These are phyloP conservation scores for Branchellion lobata DNA, from an alignment of 2,888 invertebrate genomes.

Conservation along the genomic window DNA sequence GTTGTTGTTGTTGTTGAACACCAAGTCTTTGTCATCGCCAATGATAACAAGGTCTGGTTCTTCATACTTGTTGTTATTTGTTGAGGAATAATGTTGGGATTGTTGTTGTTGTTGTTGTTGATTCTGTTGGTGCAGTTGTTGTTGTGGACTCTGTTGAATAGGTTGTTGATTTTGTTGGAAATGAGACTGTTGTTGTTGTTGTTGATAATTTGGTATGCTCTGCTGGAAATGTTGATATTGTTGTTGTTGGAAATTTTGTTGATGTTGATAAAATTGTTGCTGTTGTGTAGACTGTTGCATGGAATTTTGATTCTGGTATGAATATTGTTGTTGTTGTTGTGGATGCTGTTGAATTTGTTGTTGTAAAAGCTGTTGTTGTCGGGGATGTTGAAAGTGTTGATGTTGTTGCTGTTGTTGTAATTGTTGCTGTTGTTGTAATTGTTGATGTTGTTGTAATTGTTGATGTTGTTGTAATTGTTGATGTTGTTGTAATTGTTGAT, in stretches of 20 bases:
- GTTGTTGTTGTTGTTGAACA: background rate
- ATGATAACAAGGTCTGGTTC: constrained; percentile 4
- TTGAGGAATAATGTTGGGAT: background rate
- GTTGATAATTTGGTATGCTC: background rate
- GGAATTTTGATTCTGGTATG: constrained; percentile 1
- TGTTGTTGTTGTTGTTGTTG: constrained; percentile 7
- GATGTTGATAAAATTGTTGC: background rate
- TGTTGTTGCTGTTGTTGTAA: background rate
- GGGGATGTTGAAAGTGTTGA: background rate
- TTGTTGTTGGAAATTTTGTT: constrained; percentile 3
- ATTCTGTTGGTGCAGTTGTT: background rate
- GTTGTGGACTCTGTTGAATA: background rate
- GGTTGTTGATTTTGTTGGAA: background rate
- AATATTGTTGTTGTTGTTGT: background rate
- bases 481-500: background rate
- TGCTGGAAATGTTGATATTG: background rate
- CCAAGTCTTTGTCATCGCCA: constrained; percentile 5
- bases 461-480: background rate
- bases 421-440: too few relatives aligned
- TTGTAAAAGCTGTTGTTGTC: background rate
- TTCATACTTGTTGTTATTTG: background rate
- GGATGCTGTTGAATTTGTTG: background rate
- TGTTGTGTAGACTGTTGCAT: background rate
- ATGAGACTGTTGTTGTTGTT: background rate
- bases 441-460: background rate